Base-by-base conservation (phyloP, 2,888 invertebrate genomes). In the Sesamia inferens region DNA sequence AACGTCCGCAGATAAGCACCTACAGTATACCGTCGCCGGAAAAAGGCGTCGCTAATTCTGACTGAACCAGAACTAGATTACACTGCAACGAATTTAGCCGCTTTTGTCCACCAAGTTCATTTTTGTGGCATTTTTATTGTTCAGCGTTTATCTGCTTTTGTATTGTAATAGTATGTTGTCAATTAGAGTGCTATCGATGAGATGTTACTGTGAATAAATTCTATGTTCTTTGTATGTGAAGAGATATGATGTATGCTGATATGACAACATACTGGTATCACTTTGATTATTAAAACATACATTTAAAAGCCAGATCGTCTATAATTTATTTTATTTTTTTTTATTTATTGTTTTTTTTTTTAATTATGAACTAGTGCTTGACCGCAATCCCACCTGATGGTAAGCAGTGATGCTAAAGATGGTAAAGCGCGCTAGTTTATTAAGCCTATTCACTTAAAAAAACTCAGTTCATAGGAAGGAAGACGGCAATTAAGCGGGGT, bases 31-130 rank as follows among this genome's bases (percentile, higher is more conserved):
- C 22, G 55, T 59, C 62, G 64, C 48, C 73, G 58, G 44, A 75
- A 73, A 79, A 79, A 86, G 82, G 82, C 76, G 74, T 55, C 71
- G 68, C 79, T 86, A 82, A 85, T 82, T 85, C 74, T 44, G 6
- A 24, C 31, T 16, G 81, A 79, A 74, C 74, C 71, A 73, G 65
- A 83, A 80, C 74, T 67, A 76, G 73, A 83, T 84, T 78, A 84
- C 54, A 84, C 54, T 13, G 39, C 39, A 59, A 75, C 59, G 68
- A 69, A 70, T 77, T 81, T 78, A 63, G 68, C 22, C n/a, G 70
- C 61, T 68, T 74, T 79, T 70, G 64, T 68, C 54, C 63, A 54
- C 42, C 47, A 62, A n/a, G 14, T 31, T 70, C 74, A 64, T 48
- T 54, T 70, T 61, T 14, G 22, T 22, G 22, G 31, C 47, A n/a